A percentile compares a stretch with the other conserved stretches of the same genome.
These are phyloP conservation scores for Theonella swinhoei DNA, from an alignment of 37 sponge, comb jelly and placozoan species.

Conservation along the genomic window DNA sequence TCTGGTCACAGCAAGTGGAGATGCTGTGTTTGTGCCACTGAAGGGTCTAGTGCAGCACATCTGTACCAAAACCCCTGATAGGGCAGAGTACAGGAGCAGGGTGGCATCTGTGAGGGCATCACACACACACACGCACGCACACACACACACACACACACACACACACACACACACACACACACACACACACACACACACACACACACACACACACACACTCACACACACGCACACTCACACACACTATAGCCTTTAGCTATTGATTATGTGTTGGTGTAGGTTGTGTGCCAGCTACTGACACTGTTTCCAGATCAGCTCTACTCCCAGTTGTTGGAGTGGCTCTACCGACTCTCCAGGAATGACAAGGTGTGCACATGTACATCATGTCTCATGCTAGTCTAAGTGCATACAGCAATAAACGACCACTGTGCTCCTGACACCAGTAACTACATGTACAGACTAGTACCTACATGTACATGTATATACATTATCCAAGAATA, in stretches of 20 bases:
- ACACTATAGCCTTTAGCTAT: no score
- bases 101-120: constrained; percentile 40
- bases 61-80: constrained; percentile 73
- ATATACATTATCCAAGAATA: no score
- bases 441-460: no score
- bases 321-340: constrained; percentile 62
- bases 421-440: neutral
- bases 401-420: neutral
- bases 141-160: no score
- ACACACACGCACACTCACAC: no score
- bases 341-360: constrained; percentile 74
- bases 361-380: constrained; percentile 34
- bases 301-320: constrained; percentile 41
- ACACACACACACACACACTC: no score
- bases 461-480: no score
- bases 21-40: constrained; percentile 21
- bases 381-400: neutral
- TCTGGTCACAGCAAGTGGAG: neutral
- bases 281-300: constrained; percentile 28
- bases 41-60: constrained; percentile 67
- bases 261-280: no score
- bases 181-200: no score
- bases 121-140: no score
- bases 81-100: constrained; percentile 72
- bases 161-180: no score